These are phyloP conservation scores for Enteromius radiatus DNA, from an alignment of 2,797 vertebrate species.

Conservation along the genomic window DNA sequence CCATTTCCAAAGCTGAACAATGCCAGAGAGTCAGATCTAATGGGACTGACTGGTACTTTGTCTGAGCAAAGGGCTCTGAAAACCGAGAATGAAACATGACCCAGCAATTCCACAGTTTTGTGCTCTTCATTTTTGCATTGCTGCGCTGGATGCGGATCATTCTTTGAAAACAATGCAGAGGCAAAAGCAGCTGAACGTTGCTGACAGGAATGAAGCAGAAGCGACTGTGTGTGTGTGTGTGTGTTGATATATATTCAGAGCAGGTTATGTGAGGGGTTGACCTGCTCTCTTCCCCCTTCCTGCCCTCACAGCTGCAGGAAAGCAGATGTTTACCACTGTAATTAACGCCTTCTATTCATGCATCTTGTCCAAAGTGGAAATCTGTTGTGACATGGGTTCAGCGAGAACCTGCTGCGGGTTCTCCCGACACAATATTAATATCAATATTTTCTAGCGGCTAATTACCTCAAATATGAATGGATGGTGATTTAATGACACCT, in stretches of 20 bases:
- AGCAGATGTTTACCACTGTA: conserved; percentile 74
- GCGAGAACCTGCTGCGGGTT: conserved; percentile 62
- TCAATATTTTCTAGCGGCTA: conserved; percentile 62
- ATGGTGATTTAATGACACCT: conserved; percentile 56
- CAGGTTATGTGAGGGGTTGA: conserved; percentile 39
- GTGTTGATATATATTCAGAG: conserved; percentile 49
- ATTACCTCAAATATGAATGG: conserved; percentile 68
- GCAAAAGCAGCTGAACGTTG: conserved; percentile 22
- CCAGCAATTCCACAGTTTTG: conserved; percentile 34
- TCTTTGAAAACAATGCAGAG: conserved; percentile 18
- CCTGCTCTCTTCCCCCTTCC: conserved; percentile 49
- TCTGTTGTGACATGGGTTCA: conserved; percentile 68
- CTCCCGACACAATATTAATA: conserved; percentile 64
- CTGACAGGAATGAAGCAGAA: background rate
- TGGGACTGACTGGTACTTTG: conserved; percentile 38
- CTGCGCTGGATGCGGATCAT: conserved; percentile 26
- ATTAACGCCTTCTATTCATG: conserved; percentile 66
- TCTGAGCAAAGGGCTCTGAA: conserved; percentile 35
- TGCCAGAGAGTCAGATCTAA: conserved; percentile 30
- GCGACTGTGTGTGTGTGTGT: conserved; percentile 5
- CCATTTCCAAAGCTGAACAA: conserved; percentile 51
- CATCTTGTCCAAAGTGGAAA: conserved; percentile 64
- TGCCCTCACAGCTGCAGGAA: conserved; percentile 69
- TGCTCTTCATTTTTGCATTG: conserved; percentile 40
- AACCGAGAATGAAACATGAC: conserved; percentile 50